Percentiles rank a stretch among this genome's conserved stretches.
These are phyloP conservation scores for Peribatodes rhomboidaria DNA, from an alignment of 2,888 invertebrate genomes.

Conservation along the genomic window DNA sequence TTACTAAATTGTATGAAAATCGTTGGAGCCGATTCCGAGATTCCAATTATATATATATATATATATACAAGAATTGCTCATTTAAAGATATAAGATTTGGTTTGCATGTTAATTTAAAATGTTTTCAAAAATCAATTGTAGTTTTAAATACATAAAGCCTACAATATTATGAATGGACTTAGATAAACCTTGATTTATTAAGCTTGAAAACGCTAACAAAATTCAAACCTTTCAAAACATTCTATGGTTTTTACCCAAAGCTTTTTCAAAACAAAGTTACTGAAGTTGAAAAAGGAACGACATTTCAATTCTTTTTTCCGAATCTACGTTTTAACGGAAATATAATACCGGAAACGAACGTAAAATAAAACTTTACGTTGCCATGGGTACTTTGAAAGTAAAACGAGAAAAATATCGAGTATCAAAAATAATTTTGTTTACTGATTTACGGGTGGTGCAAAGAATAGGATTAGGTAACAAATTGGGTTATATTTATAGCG, in stretches of 20 bases:
- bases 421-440: constrained; percentile 13
- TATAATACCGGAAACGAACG: constrained; percentile 15
- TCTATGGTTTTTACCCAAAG: not conserved
- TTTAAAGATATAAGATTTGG: too few relatives aligned
- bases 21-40: too few relatives aligned
- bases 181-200: not conserved
- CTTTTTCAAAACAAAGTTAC: constrained; percentile 8
- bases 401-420: constrained; percentile 15
- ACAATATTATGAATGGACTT: too few relatives aligned
- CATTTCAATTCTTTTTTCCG: constrained; percentile 31
- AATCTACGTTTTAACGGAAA: constrained; percentile 13
- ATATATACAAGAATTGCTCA: too few relatives aligned
- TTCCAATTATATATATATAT: too few relatives aligned
- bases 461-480: not conserved
- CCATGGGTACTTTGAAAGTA: constrained; percentile 13
- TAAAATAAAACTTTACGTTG: constrained; percentile 23
- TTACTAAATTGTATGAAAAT: too few relatives aligned
- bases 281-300: constrained; percentile 32
- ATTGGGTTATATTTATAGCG: not conserved
- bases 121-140: not conserved
- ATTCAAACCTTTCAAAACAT: not conserved
- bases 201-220: not conserved
- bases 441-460: constrained; percentile 8
- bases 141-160: too few relatives aligned
- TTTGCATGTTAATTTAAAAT: not conserved